Evolutionary conservation across 2,888 invertebrate genomes (phyloP), one percentile per base, ranked within the genome.

Genomic region (Sinentomon sp.): DNA sequence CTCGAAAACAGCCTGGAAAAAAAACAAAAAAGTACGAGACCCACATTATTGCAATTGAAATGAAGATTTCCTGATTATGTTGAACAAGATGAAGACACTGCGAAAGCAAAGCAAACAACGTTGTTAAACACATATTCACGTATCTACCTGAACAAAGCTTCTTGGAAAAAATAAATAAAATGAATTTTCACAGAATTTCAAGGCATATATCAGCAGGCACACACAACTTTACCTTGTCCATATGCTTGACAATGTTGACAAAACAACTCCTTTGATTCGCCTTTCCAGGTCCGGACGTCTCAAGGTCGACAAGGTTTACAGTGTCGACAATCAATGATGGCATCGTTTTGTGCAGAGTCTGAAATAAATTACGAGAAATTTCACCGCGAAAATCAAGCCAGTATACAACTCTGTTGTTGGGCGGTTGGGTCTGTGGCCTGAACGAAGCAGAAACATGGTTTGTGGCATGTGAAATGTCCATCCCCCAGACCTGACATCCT

Each of bases 241-340:
- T 59, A 53, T 76, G 75, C 51, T 71, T 69, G 2, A 77, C 67
- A 43, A 78, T 64, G 46, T 64, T 65, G 50, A 69, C 71, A 54
- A 76, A 80, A 50, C 68, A 68, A 44, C 62, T 61, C 40, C 82
- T 62, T 46, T 74, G 71, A 41, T 71, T 70, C 41, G 66, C 67
- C 37, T 67, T 63, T 45, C 74, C 74, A 38, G 50, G 46, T 24
- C 62, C 58, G 30, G 63, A 61, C 9, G 76, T 73, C 53, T 85
- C 80, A 21, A 74, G 68, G 59, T 87, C 83, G 38, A 78, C 62
- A 35, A 82, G 63, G 48, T 75, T 72, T 38, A 82, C 63, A 36
- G 82, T 67, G 55, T 87, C 87, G 47, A 82, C 60, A 39, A 83
- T 62, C 35, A 78, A 64, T 19, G 78, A 77, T 37, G 78, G 70